Evolutionary conservation across 2,797 vertebrate genomes (phyloP).

Genomic region (Petrocephalus sullivani): DNA sequence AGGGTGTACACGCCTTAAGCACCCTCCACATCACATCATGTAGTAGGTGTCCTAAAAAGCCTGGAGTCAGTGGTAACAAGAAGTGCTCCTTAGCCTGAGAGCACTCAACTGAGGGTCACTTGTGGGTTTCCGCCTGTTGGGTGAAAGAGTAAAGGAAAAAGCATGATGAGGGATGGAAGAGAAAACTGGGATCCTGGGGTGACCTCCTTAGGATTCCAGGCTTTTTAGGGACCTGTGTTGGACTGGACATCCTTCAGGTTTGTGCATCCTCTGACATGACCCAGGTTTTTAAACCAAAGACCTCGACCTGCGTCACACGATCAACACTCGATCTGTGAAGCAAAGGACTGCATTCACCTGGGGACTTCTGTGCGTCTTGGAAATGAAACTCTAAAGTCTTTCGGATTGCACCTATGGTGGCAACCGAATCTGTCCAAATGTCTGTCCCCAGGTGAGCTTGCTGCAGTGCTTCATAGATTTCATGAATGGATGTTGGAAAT

Average conservation of each 20-base stretch:
- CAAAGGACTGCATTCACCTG: conserved; percentile 48
- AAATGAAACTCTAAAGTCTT: not conserved
- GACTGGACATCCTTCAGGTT: conserved; percentile 29
- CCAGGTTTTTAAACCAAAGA: conserved; percentile 37
- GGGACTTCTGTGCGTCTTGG: not conserved
- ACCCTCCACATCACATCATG: conserved; percentile 61
- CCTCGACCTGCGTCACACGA: conserved; percentile 57
- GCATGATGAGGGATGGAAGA: conserved; percentile 58
- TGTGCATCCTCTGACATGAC: conserved; percentile 30
- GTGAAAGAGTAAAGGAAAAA: conserved; percentile 63
- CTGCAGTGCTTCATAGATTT: conserved; percentile 63
- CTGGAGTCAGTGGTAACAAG: conserved; percentile 62
- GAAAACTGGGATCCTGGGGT: conserved; percentile 53
- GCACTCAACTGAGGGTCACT: conserved; percentile 55
- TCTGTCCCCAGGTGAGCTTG: conserved; percentile 17
- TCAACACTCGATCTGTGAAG: conserved; percentile 62
- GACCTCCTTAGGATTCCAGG: conserved; percentile 56
- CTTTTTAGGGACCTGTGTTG: conserved; percentile 58
- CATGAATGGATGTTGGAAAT: conserved; percentile 49
- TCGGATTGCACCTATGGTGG: not conserved
- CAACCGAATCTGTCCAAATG: not conserved
- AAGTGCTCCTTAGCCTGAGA: conserved; percentile 54
- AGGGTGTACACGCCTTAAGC: conserved; percentile 57
- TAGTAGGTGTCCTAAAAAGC: conserved; percentile 60
- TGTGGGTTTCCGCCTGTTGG: conserved; percentile 66